Base-by-base conservation (phyloP, 2,888 invertebrate genomes). In the Diploptera punctata region DNA sequence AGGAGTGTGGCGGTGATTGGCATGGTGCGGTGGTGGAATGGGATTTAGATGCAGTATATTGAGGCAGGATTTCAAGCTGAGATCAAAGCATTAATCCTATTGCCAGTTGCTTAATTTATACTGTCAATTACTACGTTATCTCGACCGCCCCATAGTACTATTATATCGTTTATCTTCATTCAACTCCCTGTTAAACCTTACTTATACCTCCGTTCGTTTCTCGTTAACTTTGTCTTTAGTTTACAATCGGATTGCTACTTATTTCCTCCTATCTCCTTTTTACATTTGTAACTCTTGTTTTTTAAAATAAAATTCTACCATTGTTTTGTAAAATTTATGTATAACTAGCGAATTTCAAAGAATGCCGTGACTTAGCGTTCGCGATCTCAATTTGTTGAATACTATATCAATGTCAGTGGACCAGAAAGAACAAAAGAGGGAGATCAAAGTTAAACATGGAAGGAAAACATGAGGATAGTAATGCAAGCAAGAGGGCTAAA, bases 1-100 rank as follows among this genome's bases (percentile, higher is more conserved):
- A 10, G 19, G 9, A 4, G 19, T 49, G 52, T 52, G 24, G 52
- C 24, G 21, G 13, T 52, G 52, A 52, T 7, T 52, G 52, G 52
- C 52, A 52, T 4, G 24, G 24, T 10, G 19, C 52, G 24, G n/a
- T n/a, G n/a, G n/a, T n/a, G n/a, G 9, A 52, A 52, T 52, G 24
- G 24, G 52, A 52, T 52, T 52, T 52, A 3, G 52, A 24, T 52
- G 52, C 10, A 13, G 21, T 24, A 52, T 24, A 24, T 24, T 52
- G 52, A 24, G 4, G 24, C 24, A 19, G 52, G 52, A 52, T 52
- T 52, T 52, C 52, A 52, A 19, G 24, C 52, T 24, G 52, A 52
- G 52, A 52, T 52, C 52, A 52, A 49, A 52, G 52, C 52, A 52
- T 52, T 52, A 52, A 52, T 52, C 52, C 52, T 52, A 52, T 52